Base-by-base conservation (phyloP, 2,113 vertebrate genomes). In the Nothobranchius kuhntae region DNA sequence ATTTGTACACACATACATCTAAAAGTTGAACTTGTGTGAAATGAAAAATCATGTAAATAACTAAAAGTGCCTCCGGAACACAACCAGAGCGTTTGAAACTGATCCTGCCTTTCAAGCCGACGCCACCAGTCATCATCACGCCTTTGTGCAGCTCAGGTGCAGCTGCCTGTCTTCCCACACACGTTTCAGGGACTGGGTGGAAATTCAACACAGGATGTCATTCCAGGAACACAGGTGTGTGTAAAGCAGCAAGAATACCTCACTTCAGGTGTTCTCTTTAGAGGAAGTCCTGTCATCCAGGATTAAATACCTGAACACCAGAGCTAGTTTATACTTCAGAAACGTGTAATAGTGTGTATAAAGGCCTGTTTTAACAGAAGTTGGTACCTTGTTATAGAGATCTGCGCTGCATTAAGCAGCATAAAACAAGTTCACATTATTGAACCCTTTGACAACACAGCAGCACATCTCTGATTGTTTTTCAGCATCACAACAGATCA, bases 381-480 rank as follows among this genome's bases (percentile, higher is more conserved):
- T 9, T 40, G 38, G 38, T 40, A 9, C 38, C 17, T 11, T 24
- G 3, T 45, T 45, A 45, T 0, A 11, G 3, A 9, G 40, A 45
- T n/a, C 17, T 12, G 40, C 11, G 57, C 17, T 44, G 45, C 21
- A 47, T 17, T 51, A 71, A 65, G 61, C 53, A 62, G 65, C 80
- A 68, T 61, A 67, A 79, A 77, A 68, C 69, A 56, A 40, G 47
- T 38, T 53, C 21, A 46, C 38, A 11, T 57, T 82, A 88, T 82
- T 71, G 84, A 90, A 72, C 73, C 56, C 69, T 68, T 67, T 64
- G 77, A 80, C 79, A 62, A 40, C 26, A 47, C 68, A 77, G 83
- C 75, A 75, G 58, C 80, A 79, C 69, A 38, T 85, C 77, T 73
- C 71, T 75, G 24, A 83, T 86, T 85, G 85, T 88, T 91, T 86